A percentile compares a stretch with the other conserved stretches of the same genome.
phyloP scores from a whole-genome alignment of 2,113 vertebrate genomes.

The Ceyx melanurus region DNA sequence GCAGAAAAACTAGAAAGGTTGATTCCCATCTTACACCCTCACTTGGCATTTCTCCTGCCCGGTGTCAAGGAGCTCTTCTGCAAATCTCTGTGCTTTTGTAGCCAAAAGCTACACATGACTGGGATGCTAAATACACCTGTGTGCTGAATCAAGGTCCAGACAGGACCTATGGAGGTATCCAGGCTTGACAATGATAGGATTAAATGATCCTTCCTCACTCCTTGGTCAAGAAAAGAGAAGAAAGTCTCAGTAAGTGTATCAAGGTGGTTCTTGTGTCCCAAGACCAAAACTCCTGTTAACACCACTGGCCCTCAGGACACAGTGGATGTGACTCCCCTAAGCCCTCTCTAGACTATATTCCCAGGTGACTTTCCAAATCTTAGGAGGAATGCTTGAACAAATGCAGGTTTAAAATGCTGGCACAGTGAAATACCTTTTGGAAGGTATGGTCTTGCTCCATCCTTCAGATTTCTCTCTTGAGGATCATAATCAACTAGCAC shows the following conservation, averaged over 20 bases:
- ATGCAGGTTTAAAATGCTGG: not conserved
- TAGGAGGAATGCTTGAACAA: not conserved
- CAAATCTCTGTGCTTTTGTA: not conserved
- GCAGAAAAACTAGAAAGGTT: not conserved
- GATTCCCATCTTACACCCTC: not conserved
- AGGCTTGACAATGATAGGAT: not conserved
- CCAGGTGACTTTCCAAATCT: not conserved
- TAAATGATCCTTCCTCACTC: not conserved
- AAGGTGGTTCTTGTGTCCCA: not conserved
- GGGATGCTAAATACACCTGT: not conserved
- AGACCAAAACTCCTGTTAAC: not conserved
- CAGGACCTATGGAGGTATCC: not conserved
- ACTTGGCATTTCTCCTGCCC: not conserved
- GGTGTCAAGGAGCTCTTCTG: not conserved
- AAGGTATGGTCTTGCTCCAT: not conserved
- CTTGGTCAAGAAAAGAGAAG: not conserved
- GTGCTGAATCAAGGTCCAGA: not conserved
- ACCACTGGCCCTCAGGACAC: not conserved
- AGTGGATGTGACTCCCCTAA: not conserved
- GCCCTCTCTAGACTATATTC: accelerated
- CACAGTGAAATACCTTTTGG: not conserved
- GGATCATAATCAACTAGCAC: not conserved
- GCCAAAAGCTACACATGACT: not conserved
- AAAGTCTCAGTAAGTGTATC: not conserved
- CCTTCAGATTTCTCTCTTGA: not conserved